phyloP scores from a whole-genome alignment of 2,797 vertebrate genomes.

The Esox masquinongy region DNA sequence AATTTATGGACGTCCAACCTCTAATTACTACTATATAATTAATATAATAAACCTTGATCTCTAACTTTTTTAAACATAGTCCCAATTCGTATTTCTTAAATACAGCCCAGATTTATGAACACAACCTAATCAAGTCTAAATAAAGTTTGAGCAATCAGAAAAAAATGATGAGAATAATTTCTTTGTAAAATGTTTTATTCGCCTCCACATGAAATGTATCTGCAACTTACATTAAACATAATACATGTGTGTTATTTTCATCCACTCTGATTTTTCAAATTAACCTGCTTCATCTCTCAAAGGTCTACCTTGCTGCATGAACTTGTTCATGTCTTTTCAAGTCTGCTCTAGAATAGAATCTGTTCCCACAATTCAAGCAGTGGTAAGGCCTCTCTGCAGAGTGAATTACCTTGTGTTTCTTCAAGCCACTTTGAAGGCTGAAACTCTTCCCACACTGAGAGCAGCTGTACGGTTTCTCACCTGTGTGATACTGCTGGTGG shows the following conservation, averaged over 20 bases:
- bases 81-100: too few species aligned
- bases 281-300: not conserved
- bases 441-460: constrained; percentile 76
- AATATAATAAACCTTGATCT: too few species aligned
- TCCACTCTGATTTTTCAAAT: not conserved
- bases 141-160: not conserved
- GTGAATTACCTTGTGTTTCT: constrained; percentile 15
- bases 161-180: not conserved
- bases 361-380: constrained; percentile 8
- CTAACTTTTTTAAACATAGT: too few species aligned
- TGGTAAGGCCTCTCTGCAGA: constrained; percentile 12
- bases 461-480: constrained; percentile 70
- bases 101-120: too few species aligned
- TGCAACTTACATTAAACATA: not conserved
- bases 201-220: not conserved
- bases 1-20: too few species aligned
- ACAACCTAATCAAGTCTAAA: too few species aligned
- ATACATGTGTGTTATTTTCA: not conserved
- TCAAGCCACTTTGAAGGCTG: constrained; percentile 26
- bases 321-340: constrained; percentile 27
- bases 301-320: constrained; percentile 2
- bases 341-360: constrained; percentile 2
- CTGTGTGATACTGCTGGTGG: constrained; percentile 73
- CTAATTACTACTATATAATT: too few species aligned
- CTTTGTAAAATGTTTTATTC: not conserved